Evolutionary conservation across 2,797 vertebrate species (phyloP), one percentile per base, ranked within the genome.

Genomic region (Oreonectes daqikongensis): DNA sequence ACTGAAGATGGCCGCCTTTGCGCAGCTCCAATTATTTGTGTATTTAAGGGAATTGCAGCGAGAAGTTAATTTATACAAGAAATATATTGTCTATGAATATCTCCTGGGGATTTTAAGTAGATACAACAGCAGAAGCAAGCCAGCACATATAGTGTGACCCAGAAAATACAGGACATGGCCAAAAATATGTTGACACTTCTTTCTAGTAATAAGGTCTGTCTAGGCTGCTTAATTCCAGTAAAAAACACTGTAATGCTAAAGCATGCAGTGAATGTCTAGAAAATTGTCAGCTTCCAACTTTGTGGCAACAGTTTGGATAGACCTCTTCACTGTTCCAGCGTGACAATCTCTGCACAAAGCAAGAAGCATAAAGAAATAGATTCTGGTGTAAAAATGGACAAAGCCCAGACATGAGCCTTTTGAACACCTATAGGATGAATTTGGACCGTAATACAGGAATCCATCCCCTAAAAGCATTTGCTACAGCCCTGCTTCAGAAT

Each of bases 11-110:
- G 14, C 38, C 15, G 40, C 30, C 7, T 38, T 17, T 66, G 35
- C 67, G 30, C 59, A 24, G 55, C 17, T 4, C 26, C 59, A 32
- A 11, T 50, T 26, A 38, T 15, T 59, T 30, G 46, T 48, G 61
- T 15, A 20, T 48, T 69, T 55, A 28, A 46, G 66, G 57, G 69
- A 57, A 64, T 73, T 63, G 11, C 3, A 24, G 22, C 6, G 24
- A 57, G 26, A 57, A 24, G 24, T 57, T 28, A 15, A 57, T 57
- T 57, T 65, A 38, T 46, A 32, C 53, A 22, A 40, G 69, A 66
- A n/a, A 2, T 7, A 44, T 57, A 55, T 30, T 17, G 20, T 32
- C n/a, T 26, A 11, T 18, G 9, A 46, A n/a, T 17, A 32, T 72
- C 42, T 68, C 22, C 20, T 42, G 24, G 60, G 22, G 61, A 14